phyloP scores from a whole-genome alignment of 1,140 invertebrate genomes.

The Druon quercuslanigerum region DNA sequence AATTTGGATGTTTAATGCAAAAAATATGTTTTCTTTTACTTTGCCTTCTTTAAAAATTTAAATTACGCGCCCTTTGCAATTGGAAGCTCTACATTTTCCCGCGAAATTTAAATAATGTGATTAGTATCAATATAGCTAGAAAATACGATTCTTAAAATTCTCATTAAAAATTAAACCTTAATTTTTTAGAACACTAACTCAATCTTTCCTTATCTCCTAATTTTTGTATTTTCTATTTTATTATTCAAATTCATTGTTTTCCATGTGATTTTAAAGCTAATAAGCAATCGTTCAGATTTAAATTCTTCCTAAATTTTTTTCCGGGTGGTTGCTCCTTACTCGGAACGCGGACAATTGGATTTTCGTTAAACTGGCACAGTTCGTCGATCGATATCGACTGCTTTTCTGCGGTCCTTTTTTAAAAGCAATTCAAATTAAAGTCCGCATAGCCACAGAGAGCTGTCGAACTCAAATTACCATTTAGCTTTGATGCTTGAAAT shows the following conservation, averaged over 20 bases:
- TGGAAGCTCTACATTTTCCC: too few relatives aligned
- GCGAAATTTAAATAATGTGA: too few relatives aligned
- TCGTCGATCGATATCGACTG: constrained; percentile 57
- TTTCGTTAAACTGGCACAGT: constrained; percentile 65
- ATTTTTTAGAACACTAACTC: too few relatives aligned
- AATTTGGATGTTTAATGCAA: too few relatives aligned
- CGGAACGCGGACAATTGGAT: constrained; percentile 54
- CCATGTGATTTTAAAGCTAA: constrained; percentile 45
- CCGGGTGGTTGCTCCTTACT: constrained; percentile 45
- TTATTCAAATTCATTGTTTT: constrained; percentile 41
- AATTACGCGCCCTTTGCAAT: too few relatives aligned
- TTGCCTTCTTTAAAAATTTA: too few relatives aligned
- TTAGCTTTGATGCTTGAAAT: not conserved
- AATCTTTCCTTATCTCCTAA: too few relatives aligned
- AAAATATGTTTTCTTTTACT: too few relatives aligned
- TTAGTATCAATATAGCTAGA: too few relatives aligned
- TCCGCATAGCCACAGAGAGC: not conserved
- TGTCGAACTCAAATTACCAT: not conserved
- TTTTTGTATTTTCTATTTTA: too few relatives aligned
- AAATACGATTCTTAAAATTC: too few relatives aligned
- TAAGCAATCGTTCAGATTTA: constrained; percentile 44
- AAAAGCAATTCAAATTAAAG: constrained; percentile 47
- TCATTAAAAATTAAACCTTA: too few relatives aligned
- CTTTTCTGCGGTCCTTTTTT: constrained; percentile 44
- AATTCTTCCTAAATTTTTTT: constrained; percentile 44